Percentiles rank a stretch among this genome's conserved stretches.
Evolutionary conservation across 2,797 vertebrate species (phyloP).

Genomic region (Danio choprae): DNA sequence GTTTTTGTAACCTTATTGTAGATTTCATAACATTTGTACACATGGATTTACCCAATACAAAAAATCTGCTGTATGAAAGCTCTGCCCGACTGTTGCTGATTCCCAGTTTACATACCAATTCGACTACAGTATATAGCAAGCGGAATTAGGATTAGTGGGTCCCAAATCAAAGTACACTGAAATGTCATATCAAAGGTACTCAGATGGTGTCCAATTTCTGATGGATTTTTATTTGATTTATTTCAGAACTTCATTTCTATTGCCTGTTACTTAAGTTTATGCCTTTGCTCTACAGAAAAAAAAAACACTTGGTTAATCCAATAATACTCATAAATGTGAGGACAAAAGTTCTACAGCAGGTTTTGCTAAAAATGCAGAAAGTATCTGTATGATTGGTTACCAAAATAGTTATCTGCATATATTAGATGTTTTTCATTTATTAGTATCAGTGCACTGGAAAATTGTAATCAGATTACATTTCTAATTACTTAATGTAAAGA

Average conservation of each 20-base stretch:
- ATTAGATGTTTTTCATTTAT: not conserved
- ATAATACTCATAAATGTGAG: not conserved
- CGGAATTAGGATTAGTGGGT: not conserved
- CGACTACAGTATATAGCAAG: not conserved
- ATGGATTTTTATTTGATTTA: not conserved
- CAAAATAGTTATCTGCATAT: not conserved
- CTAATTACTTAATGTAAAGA: too few species aligned
- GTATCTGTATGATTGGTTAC: not conserved
- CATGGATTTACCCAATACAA: not conserved
- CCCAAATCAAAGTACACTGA: not conserved
- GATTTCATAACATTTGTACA: slow-evolving; percentile 5
- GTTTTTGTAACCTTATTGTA: not conserved
- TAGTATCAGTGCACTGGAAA: too few species aligned
- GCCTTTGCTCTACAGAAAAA: not conserved
- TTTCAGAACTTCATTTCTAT: not conserved
- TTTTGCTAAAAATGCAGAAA: not conserved
- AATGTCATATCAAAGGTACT: not conserved
- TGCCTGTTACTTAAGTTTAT: not conserved
- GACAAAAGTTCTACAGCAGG: not conserved
- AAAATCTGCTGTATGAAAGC: slow-evolving; percentile 10
- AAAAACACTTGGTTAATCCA: not conserved
- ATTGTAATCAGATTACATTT: too few species aligned
- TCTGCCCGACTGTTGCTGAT: not conserved
- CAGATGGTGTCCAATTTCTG: not conserved
- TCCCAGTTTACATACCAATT: not conserved